phyloP scores from a whole-genome alignment of 2,797 vertebrate genomes.

The Dermochelys coriacea region DNA sequence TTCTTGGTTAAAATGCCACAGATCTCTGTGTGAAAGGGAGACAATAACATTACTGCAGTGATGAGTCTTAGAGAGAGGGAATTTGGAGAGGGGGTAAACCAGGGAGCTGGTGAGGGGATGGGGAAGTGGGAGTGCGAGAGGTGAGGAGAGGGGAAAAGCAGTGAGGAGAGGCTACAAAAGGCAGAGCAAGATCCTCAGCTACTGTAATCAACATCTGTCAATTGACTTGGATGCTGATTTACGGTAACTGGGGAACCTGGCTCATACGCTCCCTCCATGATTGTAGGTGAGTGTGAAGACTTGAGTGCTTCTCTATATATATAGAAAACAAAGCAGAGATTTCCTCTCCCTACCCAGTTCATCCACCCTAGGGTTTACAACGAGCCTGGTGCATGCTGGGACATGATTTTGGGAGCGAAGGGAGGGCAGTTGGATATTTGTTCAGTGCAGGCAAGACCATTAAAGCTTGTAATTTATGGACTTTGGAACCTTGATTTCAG shows the following conservation, averaged over 20 bases:
- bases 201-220: not conserved
- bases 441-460: not conserved
- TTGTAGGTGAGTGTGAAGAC: not conserved
- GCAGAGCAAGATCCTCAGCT: rapidly evolving
- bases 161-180: not conserved
- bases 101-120: not conserved
- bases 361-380: not conserved
- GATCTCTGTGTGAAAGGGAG: not conserved
- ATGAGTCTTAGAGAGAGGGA: not conserved
- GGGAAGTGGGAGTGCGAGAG: not conserved
- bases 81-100: not conserved
- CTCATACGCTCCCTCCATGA: not conserved
- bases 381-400: not conserved
- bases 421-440: not conserved
- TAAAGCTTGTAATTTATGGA: not conserved
- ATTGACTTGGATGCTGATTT: not conserved
- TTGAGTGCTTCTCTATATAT: not conserved
- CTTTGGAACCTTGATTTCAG: not conserved
- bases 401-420: not conserved
- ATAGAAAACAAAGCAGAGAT: not conserved
- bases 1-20: conserved; percentile 71
- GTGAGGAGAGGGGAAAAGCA: not conserved
- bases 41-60: conserved; percentile 28
- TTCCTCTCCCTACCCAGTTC: not conserved
- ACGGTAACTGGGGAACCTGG: not conserved